These are phyloP conservation scores for Pinna nobilis DNA, from an alignment of 1,140 invertebrate genomes.

Conservation along the genomic window DNA sequence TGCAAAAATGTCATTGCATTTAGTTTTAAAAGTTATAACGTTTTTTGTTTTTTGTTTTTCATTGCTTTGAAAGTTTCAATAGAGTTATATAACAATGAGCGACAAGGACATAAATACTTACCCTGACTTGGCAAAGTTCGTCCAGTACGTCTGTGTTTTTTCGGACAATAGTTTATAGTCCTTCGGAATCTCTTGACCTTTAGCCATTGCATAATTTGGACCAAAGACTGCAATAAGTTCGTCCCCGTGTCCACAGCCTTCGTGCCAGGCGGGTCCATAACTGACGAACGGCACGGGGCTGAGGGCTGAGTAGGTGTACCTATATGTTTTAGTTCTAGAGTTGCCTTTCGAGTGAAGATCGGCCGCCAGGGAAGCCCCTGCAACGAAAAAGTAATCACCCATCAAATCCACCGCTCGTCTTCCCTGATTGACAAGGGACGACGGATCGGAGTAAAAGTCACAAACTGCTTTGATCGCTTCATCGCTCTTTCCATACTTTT, in stretches of 20 bases:
- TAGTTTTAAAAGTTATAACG: no score
- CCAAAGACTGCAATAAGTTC: slow-evolving; percentile 43
- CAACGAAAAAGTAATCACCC: slow-evolving; percentile 3
- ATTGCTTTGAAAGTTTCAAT: no score
- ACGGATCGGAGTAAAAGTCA: not conserved
- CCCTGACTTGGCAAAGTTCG: slow-evolving; percentile 48
- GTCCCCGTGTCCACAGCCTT: slow-evolving; percentile 36
- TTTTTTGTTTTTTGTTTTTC: no score
- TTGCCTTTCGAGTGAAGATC: slow-evolving; percentile 8
- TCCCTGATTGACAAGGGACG: not conserved
- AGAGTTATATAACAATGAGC: no score
- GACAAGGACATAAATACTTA: slow-evolving; percentile 15
- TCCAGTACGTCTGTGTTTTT: slow-evolving; percentile 43
- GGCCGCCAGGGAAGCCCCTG: not conserved
- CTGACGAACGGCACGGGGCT: not conserved
- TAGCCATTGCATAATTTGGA: not conserved
- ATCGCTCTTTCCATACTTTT: not conserved
- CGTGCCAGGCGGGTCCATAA: slow-evolving; percentile 31
- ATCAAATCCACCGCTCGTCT: not conserved
- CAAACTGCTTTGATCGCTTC: no score
- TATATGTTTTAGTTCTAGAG: slow-evolving; percentile 17
- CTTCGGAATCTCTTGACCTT: not conserved
- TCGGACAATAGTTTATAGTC: slow-evolving; percentile 14
- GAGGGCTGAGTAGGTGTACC: slow-evolving; percentile 28
- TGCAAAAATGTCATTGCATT: no score